These are phyloP conservation scores for Umimayanthus kanabou DNA, from an alignment of 92 coral and sea anemone genomes.

Conservation along the genomic window DNA sequence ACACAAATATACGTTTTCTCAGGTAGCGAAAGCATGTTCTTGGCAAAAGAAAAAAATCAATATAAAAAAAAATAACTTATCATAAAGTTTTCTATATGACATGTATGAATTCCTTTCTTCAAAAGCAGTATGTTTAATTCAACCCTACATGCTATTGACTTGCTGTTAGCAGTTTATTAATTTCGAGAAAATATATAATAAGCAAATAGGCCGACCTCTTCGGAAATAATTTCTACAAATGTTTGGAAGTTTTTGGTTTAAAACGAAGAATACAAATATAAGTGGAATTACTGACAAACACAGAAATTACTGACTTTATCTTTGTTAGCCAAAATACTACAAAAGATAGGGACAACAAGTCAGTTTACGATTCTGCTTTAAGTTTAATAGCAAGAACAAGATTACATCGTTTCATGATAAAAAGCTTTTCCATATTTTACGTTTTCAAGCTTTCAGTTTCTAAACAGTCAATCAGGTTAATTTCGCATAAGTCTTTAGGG, in stretches of 20 bases:
- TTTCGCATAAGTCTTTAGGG: neutral
- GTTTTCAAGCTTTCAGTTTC: conserved; percentile 1
- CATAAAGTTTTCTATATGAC: neutral
- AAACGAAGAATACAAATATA: neutral
- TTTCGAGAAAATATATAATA: neutral
- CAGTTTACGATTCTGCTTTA: neutral
- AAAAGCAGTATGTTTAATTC: too few species aligned
- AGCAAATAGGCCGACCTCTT: conserved; percentile 12
- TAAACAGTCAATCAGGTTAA: conserved; percentile 8
- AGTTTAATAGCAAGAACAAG: neutral
- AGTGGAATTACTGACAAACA: neutral
- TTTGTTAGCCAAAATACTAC: neutral
- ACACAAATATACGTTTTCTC: neutral
- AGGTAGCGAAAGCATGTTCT: neutral
- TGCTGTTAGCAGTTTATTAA: conserved; percentile 2
- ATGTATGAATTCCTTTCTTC: neutral
- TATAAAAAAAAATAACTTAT: neutral
- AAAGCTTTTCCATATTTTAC: neutral
- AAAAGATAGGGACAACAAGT: neutral
- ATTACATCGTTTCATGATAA: conserved; percentile 9
- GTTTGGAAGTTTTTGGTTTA: conserved; percentile 4
- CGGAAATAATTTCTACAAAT: conserved; percentile 35
- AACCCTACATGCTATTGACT: neutral
- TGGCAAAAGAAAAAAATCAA: too few species aligned
- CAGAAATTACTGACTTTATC: neutral